Evolutionary conservation across 2,797 vertebrate genomes (phyloP).

Genomic region (Myiotriccus ornatus): DNA sequence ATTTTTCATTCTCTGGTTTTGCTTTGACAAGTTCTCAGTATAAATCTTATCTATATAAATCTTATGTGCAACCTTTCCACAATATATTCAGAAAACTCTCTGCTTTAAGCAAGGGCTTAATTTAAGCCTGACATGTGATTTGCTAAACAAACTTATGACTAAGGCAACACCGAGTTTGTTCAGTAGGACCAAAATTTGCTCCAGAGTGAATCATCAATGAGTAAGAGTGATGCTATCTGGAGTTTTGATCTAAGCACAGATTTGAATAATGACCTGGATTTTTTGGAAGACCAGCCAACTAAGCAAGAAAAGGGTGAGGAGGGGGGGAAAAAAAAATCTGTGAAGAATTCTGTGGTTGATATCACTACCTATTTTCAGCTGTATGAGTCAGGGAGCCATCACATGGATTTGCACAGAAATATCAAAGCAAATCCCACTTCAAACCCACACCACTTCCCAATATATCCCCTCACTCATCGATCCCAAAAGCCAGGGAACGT

Average conservation of each 20-base stretch:
- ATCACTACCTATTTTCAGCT: slow-evolving; percentile 60
- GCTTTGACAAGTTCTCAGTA: background rate
- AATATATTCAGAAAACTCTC: background rate
- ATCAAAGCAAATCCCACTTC: slow-evolving; percentile 70
- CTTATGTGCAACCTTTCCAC: background rate
- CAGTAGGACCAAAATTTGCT: slow-evolving; percentile 28
- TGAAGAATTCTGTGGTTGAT: slow-evolving; percentile 39
- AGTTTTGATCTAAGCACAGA: slow-evolving; percentile 26
- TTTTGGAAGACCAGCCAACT: slow-evolving; percentile 46
- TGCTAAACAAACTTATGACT: slow-evolving; percentile 58
- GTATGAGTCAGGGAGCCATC: slow-evolving; percentile 57
- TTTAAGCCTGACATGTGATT: slow-evolving; percentile 58
- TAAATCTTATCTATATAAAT: background rate
- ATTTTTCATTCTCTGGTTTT: background rate
- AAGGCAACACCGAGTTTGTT: slow-evolving; percentile 36
- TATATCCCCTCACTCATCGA: slow-evolving; percentile 56
- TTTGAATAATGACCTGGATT: slow-evolving; percentile 63
- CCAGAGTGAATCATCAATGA: slow-evolving; percentile 62
- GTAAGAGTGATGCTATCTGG: slow-evolving; percentile 57
- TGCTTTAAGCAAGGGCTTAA: slow-evolving; percentile 37
- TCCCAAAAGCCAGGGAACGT: background rate
- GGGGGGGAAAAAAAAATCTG: background rate
- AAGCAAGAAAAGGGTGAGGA: slow-evolving; percentile 35
- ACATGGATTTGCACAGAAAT: slow-evolving; percentile 67
- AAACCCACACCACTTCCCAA: slow-evolving; percentile 67